phyloP scores from a whole-genome alignment of 2,888 invertebrate species.

The Pimpla rufipes region DNA sequence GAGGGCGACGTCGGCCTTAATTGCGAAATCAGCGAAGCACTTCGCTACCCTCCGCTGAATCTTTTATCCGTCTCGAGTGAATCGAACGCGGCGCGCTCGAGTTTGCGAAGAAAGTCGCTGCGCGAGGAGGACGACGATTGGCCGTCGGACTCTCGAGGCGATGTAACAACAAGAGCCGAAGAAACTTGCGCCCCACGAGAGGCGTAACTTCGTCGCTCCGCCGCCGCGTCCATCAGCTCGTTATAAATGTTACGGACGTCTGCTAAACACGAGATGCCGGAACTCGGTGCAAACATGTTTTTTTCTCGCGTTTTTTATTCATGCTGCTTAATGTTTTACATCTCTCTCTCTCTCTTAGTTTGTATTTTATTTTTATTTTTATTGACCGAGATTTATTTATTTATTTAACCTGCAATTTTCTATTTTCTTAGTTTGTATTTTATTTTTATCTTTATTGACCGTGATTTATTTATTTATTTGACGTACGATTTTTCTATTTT shows the following conservation, averaged over 20 bases:
- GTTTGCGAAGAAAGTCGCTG: neutral
- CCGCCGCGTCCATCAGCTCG: neutral
- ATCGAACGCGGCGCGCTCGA: neutral
- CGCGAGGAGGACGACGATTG: neutral
- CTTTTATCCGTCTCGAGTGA: conserved; percentile 13
- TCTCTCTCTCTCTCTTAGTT: too few relatives aligned
- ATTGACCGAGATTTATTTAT: too few relatives aligned
- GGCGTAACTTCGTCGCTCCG: neutral
- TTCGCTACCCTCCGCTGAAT: conserved; percentile 24
- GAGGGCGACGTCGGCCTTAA: conserved; percentile 34
- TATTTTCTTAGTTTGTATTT: too few relatives aligned
- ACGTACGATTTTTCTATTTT: too few relatives aligned
- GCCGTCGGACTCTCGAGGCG: neutral
- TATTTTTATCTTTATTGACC: too few relatives aligned
- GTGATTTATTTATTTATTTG: too few relatives aligned
- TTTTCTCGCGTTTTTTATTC: neutral
- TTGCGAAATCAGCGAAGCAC: conserved; percentile 44
- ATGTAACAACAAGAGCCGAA: neutral
- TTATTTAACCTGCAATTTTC: too few relatives aligned
- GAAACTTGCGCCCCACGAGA: neutral
- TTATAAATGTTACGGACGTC: too few relatives aligned
- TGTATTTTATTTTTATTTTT: too few relatives aligned
- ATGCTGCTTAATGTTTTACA: too few relatives aligned
- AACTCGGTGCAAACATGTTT: neutral
- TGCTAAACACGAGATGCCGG: neutral